Evolutionary conservation across 1,140 invertebrate species (phyloP), one percentile per base, ranked within the genome.

Genomic region (Whitmania pigra): DNA sequence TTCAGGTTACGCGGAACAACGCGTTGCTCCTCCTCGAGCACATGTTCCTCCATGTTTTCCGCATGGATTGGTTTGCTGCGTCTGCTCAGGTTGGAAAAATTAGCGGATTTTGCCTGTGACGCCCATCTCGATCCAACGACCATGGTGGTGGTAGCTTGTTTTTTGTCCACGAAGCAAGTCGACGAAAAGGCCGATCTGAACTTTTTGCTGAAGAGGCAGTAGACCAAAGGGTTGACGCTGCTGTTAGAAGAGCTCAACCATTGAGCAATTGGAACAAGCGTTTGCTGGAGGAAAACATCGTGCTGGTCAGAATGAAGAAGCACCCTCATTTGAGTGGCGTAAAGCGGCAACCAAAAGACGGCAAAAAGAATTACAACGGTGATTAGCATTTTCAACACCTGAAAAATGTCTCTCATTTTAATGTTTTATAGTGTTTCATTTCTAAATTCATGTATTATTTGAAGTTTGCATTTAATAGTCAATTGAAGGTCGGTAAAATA

Each of bases 171-270:
- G 15, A 49, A 49, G 43, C 43, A 49, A 49, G 43, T 49, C 43
- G 43, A 49, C 43, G 43, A 49, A 49, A 49, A 49, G 9, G 43
- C 43, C 43, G 43, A 49, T 0, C 93, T 85, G 79, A 93, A 96
- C 80, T 97, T 97, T 77, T 94, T 93, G 81, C 95, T 96, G 84
- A 96, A 95, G 81, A 93, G 94, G 0, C 93, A 93, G 82, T 97
- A 97, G 22, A 98, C 86, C 60, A 96, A 89, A 0, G 95, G 95
- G 83, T 98, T 98, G 77, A 98, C 93, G 85, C 93, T 96, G 40
- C 92, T 94, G 81, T 97, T 97, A 25, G 93, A 92, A 0, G 92
- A 88, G 0, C 93, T 94, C 2, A 97, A 84, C 94, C 94, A 97
- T 82, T 97, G 94, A 36, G 97, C 87, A 0, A 94, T 94, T 43